Conservation (phyloP, 2,113 vertebrate species). For the Dryoscopus gambensis region DNA sequence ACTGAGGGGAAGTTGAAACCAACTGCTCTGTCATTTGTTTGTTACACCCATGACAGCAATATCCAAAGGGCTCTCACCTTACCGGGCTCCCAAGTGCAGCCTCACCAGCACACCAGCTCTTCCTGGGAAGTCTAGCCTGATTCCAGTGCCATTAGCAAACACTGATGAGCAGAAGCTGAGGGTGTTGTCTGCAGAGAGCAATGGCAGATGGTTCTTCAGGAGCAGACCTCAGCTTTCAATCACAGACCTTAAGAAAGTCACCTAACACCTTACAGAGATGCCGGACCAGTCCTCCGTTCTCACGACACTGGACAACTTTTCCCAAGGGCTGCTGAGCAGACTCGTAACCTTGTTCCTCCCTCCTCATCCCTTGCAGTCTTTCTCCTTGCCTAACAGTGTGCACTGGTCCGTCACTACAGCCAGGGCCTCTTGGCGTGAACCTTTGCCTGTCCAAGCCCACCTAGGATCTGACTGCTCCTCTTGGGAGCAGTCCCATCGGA, state of each 20-base stretch:
- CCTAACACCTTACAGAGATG: not conserved
- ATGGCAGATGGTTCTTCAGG: not conserved
- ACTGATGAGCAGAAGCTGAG: rapidly evolving
- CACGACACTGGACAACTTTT: not conserved
- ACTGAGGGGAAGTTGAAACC: not conserved
- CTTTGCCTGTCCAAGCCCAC: not conserved
- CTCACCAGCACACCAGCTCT: not conserved
- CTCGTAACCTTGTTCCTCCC: not conserved
- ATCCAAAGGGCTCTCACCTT: not conserved
- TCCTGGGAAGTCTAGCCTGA: not conserved
- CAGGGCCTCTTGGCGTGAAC: not conserved
- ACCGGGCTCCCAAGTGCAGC: not conserved
- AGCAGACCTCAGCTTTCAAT: not conserved
- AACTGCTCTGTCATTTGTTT: not conserved
- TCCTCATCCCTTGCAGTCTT: not conserved
- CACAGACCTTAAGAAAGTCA: not conserved
- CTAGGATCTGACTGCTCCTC: not conserved
- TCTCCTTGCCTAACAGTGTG: not conserved
- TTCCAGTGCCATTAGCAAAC: not conserved
- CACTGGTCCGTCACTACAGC: not conserved
- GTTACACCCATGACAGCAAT: not conserved
- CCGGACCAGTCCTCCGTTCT: not conserved
- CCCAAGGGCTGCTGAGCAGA: not conserved
- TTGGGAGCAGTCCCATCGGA: not conserved
- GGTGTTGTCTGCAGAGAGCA: not conserved